These are phyloP conservation scores for Xylophagus ater DNA, from an alignment of 2,888 invertebrate genomes.

Conservation along the genomic window DNA sequence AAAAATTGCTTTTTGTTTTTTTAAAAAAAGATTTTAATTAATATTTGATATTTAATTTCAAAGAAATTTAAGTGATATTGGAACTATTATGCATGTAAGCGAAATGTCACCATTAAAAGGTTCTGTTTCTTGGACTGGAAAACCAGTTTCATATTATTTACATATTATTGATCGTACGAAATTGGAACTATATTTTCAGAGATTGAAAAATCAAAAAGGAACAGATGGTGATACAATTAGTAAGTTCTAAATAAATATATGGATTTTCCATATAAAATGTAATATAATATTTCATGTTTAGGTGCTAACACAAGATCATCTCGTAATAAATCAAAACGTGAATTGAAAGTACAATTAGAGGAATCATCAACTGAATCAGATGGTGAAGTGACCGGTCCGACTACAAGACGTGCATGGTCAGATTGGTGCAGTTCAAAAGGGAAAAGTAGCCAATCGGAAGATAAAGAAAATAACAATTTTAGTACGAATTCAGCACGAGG, in stretches of 20 bases:
- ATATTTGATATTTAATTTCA: constrained; percentile 4
- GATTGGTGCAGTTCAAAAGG: constrained; percentile 55
- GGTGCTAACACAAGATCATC: constrained; percentile 25
- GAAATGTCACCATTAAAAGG: constrained; percentile 92
- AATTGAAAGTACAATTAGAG: constrained; percentile 38
- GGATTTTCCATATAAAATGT: not conserved
- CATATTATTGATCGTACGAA: constrained; percentile 97
- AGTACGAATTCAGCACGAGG: constrained; percentile 25
- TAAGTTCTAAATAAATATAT: constrained; percentile 15
- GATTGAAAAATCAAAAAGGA: constrained; percentile 80
- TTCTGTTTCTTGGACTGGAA: constrained; percentile 98
- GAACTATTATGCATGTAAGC: constrained; percentile 96
- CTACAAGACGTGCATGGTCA: constrained; percentile 64
- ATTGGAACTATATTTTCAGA: constrained; percentile 91
- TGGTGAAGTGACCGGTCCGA: constrained; percentile 48
- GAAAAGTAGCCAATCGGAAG: constrained; percentile 51
- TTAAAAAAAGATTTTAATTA: not conserved
- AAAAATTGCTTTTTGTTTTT: not conserved
- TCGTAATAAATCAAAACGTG: constrained; percentile 42
- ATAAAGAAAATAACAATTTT: constrained; percentile 42
- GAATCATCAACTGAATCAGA: constrained; percentile 29
- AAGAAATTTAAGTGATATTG: constrained; percentile 93
- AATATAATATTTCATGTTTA: not conserved
- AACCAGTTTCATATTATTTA: constrained; percentile 96
- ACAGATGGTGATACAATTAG: constrained; percentile 36